Base-by-base conservation (phyloP, 2,888 invertebrate genomes). In the Microplitis deprimator region DNA sequence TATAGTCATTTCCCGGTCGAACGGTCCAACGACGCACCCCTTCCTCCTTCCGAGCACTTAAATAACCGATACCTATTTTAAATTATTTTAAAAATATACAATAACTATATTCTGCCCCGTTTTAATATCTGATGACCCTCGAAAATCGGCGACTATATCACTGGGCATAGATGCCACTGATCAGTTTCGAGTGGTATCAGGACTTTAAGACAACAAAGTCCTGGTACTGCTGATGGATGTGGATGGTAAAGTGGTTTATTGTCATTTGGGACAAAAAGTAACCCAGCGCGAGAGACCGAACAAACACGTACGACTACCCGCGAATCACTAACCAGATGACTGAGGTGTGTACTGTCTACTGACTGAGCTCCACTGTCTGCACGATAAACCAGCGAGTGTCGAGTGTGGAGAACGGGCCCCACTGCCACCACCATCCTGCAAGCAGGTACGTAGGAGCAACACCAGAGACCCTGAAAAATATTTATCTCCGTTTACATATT, bases 1-100 rank as follows among this genome's bases (percentile, higher is more conserved):
- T 88, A 97, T 94, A 88, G 96, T 96, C 97, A 97, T 97, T 88
- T 85, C 86, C 86, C 81, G 68, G 64, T 62, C 68, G 38, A 72
- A 62, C 61, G 68, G 41, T 41, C 65, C 71, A 73, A 72, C 78
- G 80, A 75, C 80, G 78, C 78, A 72, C 81, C 78, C 80, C 80
- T 79, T 64, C 72, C 68, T 73, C 73, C 10, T 16, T 41, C 13
- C 17, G 68, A 68, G 5, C n/a, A 70, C n/a, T 62, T n/a, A 62
- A 62, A 13, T n/a, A 50, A 50, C 50, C 13, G 50, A 13, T 8
- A 13, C 13, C 50, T 50, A 8, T 50, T 50, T 50, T 13, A 50
- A 50, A 50, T 13, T 4, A 20, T 62, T 62, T 6, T 62, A 5
- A 62, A 62, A 8, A 13, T 50, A 50, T 13, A 50, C 13, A 50